Percentiles rank a stretch among this genome's conserved stretches.
Evolutionary conservation across 2,797 vertebrate genomes (phyloP).

Genomic region (Pangasius mekongensis): DNA sequence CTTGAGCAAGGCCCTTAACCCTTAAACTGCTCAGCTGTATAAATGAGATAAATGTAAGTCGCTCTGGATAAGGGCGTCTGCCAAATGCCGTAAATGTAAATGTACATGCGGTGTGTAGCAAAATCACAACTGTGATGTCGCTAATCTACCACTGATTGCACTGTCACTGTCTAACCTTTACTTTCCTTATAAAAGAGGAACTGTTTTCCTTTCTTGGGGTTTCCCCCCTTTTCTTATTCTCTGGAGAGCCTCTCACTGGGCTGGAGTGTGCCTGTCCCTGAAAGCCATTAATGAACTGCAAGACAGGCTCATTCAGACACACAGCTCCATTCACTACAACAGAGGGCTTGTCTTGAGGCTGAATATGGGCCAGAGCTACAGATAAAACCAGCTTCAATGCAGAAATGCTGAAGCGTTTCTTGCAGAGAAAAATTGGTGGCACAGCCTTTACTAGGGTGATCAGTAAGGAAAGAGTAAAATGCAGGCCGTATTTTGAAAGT

Average conservation of each 20-base stretch:
- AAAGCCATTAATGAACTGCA: constrained; percentile 58
- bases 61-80: too few species aligned
- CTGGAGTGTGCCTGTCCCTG: constrained; percentile 47
- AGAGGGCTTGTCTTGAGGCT: constrained; percentile 53
- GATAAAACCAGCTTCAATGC: constrained; percentile 29
- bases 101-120: too few species aligned
- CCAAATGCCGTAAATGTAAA: too few species aligned
- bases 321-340: constrained; percentile 51
- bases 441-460: neutral
- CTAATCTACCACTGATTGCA: neutral
- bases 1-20: too few species aligned
- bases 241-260: constrained; percentile 46
- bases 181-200: neutral
- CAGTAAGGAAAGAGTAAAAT: neutral
- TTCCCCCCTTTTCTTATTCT: constrained; percentile 23
- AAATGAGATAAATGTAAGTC: too few species aligned
- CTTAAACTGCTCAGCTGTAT: too few species aligned
- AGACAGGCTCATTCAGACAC: constrained; percentile 50
- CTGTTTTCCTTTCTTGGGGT: neutral
- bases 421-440: neutral
- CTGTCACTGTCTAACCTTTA: neutral
- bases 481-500: neutral
- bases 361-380: constrained; percentile 44
- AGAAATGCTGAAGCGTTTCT: neutral
- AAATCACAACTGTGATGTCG: neutral